phyloP scores from a whole-genome alignment of 1,140 invertebrate species.

The Telenomus remus region DNA sequence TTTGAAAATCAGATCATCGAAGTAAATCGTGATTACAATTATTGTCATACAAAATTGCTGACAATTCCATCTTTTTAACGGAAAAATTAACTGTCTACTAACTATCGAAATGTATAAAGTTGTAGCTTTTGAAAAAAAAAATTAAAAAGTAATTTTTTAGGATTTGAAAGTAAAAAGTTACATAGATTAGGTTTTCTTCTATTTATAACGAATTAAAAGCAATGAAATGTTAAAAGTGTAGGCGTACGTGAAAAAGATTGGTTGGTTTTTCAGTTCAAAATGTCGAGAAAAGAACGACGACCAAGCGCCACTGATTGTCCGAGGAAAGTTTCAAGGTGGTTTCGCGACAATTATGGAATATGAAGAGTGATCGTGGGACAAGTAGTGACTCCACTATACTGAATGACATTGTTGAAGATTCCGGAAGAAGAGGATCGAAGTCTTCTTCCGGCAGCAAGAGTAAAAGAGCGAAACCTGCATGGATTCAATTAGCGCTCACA shows the following conservation, averaged over 20 bases:
- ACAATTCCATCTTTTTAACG: too few species aligned
- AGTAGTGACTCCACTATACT: conserved; percentile 38
- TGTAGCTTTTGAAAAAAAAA: too few species aligned
- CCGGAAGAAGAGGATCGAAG: conserved; percentile 49
- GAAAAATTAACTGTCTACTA: too few species aligned
- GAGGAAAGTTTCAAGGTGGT: conserved; percentile 49
- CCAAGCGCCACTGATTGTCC: conserved; percentile 13
- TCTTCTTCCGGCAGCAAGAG: conserved; percentile 45
- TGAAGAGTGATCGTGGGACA: conserved; percentile 53
- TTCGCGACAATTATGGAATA: conserved; percentile 51
- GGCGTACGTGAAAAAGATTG: not conserved
- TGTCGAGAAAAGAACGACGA: conserved; percentile 34
- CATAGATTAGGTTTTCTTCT: too few species aligned
- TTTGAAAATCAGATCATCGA: not conserved
- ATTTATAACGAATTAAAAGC: too few species aligned
- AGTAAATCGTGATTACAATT: too few species aligned
- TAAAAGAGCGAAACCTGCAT: conserved; percentile 55
- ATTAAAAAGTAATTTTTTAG: too few species aligned
- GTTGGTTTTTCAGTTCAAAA: conserved; percentile 40
- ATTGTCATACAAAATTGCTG: too few species aligned
- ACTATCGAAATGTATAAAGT: too few species aligned
- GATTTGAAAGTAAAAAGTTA: too few species aligned
- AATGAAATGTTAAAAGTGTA: too few species aligned
- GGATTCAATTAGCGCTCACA: conserved; percentile 53
- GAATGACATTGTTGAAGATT: conserved; percentile 49